phyloP scores from a whole-genome alignment of 2,888 invertebrate species.

The Eucriotettix oculatus region DNA sequence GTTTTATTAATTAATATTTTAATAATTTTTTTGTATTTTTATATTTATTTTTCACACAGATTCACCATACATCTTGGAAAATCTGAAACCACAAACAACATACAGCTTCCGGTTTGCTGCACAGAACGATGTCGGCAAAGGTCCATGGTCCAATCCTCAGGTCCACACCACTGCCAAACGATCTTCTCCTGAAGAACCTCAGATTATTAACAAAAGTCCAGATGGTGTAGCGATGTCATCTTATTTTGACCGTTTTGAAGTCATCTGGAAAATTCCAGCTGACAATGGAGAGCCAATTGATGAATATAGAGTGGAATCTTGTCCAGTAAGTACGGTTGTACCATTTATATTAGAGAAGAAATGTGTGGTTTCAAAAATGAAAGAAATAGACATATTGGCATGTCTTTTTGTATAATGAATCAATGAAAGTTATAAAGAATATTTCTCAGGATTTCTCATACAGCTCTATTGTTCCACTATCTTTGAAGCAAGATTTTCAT shows the following conservation, averaged over 20 bases:
- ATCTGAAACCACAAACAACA: slow-evolving; percentile 53
- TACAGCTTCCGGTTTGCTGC: slow-evolving; percentile 78
- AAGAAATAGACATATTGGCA: background rate
- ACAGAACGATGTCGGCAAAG: slow-evolving; percentile 64
- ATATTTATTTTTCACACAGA: slow-evolving; percentile 24
- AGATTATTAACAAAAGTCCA: slow-evolving; percentile 29
- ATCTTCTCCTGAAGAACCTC: slow-evolving; percentile 59
- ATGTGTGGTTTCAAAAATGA: background rate
- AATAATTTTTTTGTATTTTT: too few relatives aligned
- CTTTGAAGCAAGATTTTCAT: too few relatives aligned
- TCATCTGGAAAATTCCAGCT: slow-evolving; percentile 70
- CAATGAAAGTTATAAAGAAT: too few relatives aligned
- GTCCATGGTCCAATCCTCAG: slow-evolving; percentile 50
- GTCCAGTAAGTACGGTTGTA: slow-evolving; percentile 42
- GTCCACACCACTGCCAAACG: slow-evolving; percentile 56
- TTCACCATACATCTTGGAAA: slow-evolving; percentile 65
- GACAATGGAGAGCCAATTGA: slow-evolving; percentile 84
- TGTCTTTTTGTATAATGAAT: too few relatives aligned
- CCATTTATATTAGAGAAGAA: background rate
- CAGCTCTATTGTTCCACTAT: too few relatives aligned
- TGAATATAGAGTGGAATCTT: slow-evolving; percentile 62
- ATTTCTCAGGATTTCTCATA: too few relatives aligned
- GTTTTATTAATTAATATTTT: too few relatives aligned
- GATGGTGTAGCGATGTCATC: slow-evolving; percentile 34
- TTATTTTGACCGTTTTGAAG: slow-evolving; percentile 62